Evolutionary conservation across 2,113 vertebrate genomes (phyloP).

Genomic region (Pterocles burchelli): DNA sequence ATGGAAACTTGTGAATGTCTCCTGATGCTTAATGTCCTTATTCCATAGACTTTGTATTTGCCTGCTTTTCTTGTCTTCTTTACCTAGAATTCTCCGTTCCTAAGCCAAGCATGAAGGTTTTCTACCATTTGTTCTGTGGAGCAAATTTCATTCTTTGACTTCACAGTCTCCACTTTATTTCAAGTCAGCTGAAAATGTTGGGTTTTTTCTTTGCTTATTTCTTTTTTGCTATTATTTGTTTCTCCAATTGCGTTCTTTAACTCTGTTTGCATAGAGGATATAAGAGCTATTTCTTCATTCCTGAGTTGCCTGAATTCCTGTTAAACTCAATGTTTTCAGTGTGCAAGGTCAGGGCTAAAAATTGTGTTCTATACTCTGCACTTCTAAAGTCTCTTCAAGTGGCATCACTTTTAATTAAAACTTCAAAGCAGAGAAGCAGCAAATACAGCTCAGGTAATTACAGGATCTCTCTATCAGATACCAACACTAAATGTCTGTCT

Average conservation of each 20-base stretch:
- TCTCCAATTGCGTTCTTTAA: background rate
- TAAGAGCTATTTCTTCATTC: background rate
- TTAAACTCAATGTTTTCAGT: background rate
- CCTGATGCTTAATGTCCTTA: background rate
- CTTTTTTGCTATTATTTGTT: background rate
- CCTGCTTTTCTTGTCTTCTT: background rate
- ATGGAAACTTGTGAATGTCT: background rate
- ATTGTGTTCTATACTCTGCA: background rate
- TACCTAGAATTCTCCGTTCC: background rate
- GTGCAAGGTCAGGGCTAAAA: background rate
- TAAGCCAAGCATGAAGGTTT: background rate
- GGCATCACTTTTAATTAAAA: background rate
- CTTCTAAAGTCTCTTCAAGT: background rate
- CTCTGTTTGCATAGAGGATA: background rate
- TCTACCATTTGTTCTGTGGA: background rate
- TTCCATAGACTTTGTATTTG: background rate
- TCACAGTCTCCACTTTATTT: background rate
- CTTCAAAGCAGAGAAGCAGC: background rate
- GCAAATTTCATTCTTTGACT: background rate
- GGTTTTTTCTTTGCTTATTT: background rate
- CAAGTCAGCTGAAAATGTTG: background rate
- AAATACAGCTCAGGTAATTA: slow-evolving; percentile 34
- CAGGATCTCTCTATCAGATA: background rate
- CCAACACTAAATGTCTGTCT: background rate
- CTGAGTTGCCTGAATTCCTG: background rate